A percentile compares a stretch with the other conserved stretches of the same genome.
phyloP scores from a whole-genome alignment of 2,113 vertebrate genomes.

The Mormoops blainvillei region DNA sequence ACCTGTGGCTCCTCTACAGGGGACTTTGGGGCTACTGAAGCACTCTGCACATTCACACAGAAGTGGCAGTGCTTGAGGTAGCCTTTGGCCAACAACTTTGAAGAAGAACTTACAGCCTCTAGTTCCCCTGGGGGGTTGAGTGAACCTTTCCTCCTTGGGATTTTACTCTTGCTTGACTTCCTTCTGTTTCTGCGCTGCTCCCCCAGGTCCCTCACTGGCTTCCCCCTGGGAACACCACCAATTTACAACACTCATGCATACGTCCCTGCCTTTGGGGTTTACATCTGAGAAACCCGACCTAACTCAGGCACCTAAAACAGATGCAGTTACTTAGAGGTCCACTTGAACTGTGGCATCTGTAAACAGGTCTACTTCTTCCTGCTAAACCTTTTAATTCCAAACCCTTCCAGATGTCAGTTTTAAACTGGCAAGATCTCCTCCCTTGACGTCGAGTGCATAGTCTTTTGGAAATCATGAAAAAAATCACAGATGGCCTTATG shows the following conservation, averaged over 20 bases:
- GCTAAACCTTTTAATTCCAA: slow-evolving; percentile 3
- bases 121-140: background rate
- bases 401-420: slow-evolving; percentile 56
- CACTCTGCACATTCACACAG: background rate
- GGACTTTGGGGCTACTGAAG: background rate
- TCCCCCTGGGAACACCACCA: accelerated
- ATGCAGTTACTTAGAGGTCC: background rate
- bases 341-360: background rate
- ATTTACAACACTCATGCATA: background rate
- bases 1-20: background rate
- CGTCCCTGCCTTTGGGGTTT: background rate
- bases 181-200: background rate
- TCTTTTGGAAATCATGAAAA: slow-evolving; percentile 52
- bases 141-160: background rate
- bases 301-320: background rate
- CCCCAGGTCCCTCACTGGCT: no score
- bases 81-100: background rate
- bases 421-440: slow-evolving; percentile 16
- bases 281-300: background rate
- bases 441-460: slow-evolving; percentile 30
- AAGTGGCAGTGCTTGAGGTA: background rate
- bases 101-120: background rate
- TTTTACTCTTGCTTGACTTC: background rate
- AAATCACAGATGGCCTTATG: slow-evolving; percentile 55
- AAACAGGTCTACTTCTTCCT: background rate